Base-by-base conservation (phyloP, 2,113 vertebrate species). In the Onychorhynchus coronatus region DNA sequence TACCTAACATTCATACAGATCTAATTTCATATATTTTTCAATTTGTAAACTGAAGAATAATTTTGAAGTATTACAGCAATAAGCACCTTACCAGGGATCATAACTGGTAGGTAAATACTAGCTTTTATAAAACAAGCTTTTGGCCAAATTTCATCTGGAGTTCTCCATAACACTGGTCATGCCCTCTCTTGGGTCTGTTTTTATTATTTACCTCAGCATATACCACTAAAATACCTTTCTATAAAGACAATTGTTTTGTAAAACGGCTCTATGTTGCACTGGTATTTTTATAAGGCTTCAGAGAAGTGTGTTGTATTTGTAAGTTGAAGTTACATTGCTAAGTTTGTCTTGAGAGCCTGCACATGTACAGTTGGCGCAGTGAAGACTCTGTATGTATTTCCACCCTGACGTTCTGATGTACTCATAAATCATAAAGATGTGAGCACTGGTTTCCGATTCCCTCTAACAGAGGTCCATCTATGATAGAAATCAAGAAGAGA, bases 21-120 rank as follows among this genome's bases (percentile, higher is more conserved):
- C 86, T 77, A 93, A 97, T 97, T 97, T 96, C 81, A 31, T 88
- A 94, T 96, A 89, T 95, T 95, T 97, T 96, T 95, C 88, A 94
- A 88, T 95, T 97, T 97, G 87, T 96, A 97, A 96, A 84, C 67
- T 91, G 89, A 96, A 97, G 81, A 95, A 89, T 97, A 91, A 95
- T 97, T 95, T 91, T 94, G 73, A 96, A 96, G 96, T 96, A 94
- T 96, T 85, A 72, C 90, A 97, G 98, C 97, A 98, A 96, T 97
- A 98, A 98, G 93, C 93, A 95, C 74, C 89, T 87, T 91, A 72
- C 85, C 93, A 91, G 88, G 58, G 39, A 94, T 97, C 79, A 6
- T 94, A 96, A 96, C 47, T 71, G 81, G 94, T 94, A 90, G 83
- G 93, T 91, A 67, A 91, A 95, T 84, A 95, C 6, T 77, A 92